Conservation (phyloP, 2,797 vertebrate species). For the Chloroceryle inda region DNA sequence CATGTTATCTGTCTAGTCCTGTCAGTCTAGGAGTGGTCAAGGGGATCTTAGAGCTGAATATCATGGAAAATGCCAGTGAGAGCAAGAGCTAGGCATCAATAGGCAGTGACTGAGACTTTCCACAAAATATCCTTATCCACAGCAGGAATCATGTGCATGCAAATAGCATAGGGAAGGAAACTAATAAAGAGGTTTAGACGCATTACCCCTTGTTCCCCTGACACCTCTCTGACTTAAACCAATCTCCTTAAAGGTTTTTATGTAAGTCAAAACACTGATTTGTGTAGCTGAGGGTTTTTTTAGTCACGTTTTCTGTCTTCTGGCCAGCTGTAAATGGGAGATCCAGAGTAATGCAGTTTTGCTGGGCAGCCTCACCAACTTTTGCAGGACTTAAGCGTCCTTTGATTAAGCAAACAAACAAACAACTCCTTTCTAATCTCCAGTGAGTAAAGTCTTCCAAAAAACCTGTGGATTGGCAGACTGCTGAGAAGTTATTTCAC, state of each 20-base stretch:
- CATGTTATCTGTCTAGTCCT: neutral
- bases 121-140: neutral
- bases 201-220: neutral
- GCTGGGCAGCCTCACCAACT: neutral
- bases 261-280: neutral
- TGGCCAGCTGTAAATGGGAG: neutral
- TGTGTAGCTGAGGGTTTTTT: neutral
- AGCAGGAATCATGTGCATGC: neutral
- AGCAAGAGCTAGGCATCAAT: neutral
- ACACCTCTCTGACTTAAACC: neutral
- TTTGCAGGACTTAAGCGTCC: neutral
- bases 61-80: neutral
- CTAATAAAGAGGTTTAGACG: neutral
- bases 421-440: neutral
- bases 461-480: neutral
- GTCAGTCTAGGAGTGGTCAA: neutral
- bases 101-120: neutral
- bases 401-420: neutral
- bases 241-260: neutral
- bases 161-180: neutral
- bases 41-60: neutral
- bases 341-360: neutral
- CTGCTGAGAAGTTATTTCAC: constrained; percentile 19
- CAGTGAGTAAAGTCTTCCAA: neutral
- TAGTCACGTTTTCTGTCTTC: neutral